A percentile compares a stretch with the other conserved stretches of the same genome.
Evolutionary conservation across 2,888 invertebrate genomes (phyloP).

Genomic region (Enchytraeus crypticus): DNA sequence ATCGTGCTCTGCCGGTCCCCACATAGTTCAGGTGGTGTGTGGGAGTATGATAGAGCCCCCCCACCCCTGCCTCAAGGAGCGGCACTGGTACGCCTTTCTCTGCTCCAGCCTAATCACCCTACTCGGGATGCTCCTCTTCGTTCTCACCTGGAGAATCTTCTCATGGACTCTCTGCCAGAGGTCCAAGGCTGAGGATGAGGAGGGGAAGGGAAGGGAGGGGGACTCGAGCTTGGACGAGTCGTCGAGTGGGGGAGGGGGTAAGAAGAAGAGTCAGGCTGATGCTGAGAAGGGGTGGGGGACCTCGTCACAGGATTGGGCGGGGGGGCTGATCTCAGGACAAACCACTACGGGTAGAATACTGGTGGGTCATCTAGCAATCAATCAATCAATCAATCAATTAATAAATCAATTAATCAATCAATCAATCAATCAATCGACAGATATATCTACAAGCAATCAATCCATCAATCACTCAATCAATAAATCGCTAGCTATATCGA

Average conservation of each 20-base stretch:
- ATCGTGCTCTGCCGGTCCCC: background rate
- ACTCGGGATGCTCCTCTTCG: conserved; percentile 81
- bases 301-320: conserved; percentile 99
- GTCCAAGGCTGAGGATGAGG: conserved; percentile 49
- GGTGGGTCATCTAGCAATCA: no score
- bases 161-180: conserved; percentile 76
- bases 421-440: no score
- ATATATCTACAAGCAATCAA: no score
- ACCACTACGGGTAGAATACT: conserved; percentile 84
- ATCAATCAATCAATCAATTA: no score
- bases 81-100: conserved; percentile 77
- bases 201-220: conserved; percentile 56
- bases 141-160: conserved; percentile 84
- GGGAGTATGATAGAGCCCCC: no score
- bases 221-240: no score
- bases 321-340: conserved; percentile 99
- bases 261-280: conserved; percentile 55
- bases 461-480: no score
- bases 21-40: background rate
- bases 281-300: conserved; percentile 99
- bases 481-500: background rate
- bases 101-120: conserved; percentile 94
- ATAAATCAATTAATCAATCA: no score
- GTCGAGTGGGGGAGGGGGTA: conserved; percentile 1
- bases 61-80: conserved; percentile 38